Conservation (phyloP, 1,140 invertebrate species). For the Drosophila repleta region DNA sequence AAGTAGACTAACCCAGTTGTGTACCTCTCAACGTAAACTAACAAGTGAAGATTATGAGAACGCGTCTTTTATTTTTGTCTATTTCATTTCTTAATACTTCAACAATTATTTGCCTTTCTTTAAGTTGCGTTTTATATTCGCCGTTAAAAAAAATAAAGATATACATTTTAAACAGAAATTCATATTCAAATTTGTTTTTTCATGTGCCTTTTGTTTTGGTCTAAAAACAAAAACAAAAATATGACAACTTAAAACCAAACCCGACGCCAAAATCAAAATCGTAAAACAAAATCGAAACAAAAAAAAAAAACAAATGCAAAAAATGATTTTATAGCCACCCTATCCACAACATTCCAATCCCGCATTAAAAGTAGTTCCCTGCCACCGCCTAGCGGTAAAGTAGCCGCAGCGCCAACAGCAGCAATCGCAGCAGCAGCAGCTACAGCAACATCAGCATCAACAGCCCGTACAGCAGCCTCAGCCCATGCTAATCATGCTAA, state of each 20-base stretch:
- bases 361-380: conserved; percentile 85
- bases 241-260: conserved; percentile 29
- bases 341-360: conserved; percentile 84
- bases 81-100: background rate
- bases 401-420: conserved; percentile 70
- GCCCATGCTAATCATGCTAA: conserved; percentile 75
- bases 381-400: conserved; percentile 82
- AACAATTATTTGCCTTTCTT: conserved; percentile 35
- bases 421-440: conserved; percentile 51
- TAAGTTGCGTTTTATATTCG: conserved; percentile 52
- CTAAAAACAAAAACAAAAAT: conserved; percentile 31
- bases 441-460: conserved; percentile 34
- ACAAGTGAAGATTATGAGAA: conserved; percentile 17
- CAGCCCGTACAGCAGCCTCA: conserved; percentile 58
- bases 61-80: conserved; percentile 15
- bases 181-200: conserved; percentile 58
- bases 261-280: conserved; percentile 32
- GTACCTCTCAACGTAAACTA: conserved; percentile 32
- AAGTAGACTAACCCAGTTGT: conserved; percentile 63
- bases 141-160: conserved; percentile 41
- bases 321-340: conserved; percentile 84
- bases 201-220: conserved; percentile 73
- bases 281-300: conserved; percentile 43
- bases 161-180: conserved; percentile 55
- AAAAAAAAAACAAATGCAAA: conserved; percentile 44